Evolutionary conservation across 2,888 invertebrate genomes (phyloP), one percentile per base, ranked within the genome.

Genomic region (Spodoptera littoralis): DNA sequence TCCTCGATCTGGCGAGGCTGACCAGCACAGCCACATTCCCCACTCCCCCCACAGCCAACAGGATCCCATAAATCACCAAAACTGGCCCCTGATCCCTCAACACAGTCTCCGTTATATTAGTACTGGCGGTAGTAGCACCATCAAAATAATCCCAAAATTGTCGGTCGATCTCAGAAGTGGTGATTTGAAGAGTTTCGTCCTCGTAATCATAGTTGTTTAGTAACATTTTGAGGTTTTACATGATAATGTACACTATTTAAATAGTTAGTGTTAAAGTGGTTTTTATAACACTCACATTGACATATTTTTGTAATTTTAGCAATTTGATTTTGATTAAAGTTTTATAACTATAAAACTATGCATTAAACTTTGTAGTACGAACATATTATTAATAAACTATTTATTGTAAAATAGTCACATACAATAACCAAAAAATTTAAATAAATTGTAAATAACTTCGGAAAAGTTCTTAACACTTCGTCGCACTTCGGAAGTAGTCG

Each of bases 11-110:
- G 60, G 96, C 95, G 55, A 97, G 89, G 0, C 96, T 95, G 2
- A 96, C 89, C 77, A 97, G 95, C 44, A 97, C 97, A 0, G 96
- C 96, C 53, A 97, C 84, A 86, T 97, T 97, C 0, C 97, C 97
- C 3, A 96, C 88, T 0, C 96, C 96, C 0, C 97, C 97, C 0
- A 97, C 90, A 0, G 95, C 88, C 82, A 97, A 95, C 51, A 97
- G 87, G 0, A 95, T 86, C 30, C 95, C 94, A 81, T 97, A 97
- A 0, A 96, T 96, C 3, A 96, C 93, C 13, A 97, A 90, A 43
- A 95, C 95, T 0, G 84, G 84, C 0, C 85, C 80, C 61, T 90
- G 92, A 62, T 91, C 90, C 0, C 91, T 70, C 0, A 84, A 73
- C 8, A 72, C 73, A 1, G 75, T 75, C 22, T 85, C 86, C 3